phyloP scores from a whole-genome alignment of 2,797 vertebrate species.

The Ataeniobius toweri region DNA sequence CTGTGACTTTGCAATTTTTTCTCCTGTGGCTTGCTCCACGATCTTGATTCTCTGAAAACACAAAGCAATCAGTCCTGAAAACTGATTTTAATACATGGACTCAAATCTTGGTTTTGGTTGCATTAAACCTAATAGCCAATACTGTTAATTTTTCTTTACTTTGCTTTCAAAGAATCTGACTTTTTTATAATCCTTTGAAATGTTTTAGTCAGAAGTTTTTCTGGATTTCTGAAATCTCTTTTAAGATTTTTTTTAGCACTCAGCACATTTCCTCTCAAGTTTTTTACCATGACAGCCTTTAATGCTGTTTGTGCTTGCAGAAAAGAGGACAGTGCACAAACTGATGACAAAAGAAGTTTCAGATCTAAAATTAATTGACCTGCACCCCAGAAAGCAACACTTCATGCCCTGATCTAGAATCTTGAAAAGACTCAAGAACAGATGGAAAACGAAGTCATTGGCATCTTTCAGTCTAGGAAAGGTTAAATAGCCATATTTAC shows the following conservation, averaged over 20 bases:
- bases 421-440: not conserved
- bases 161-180: not conserved
- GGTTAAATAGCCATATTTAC: not conserved
- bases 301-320: not conserved
- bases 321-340: not conserved
- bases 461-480: not conserved
- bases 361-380: not conserved
- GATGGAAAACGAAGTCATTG: not conserved
- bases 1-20: not conserved
- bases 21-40: not conserved
- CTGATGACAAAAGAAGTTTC: not conserved
- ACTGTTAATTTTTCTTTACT: not conserved
- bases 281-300: not conserved
- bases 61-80: not conserved
- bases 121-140: not conserved
- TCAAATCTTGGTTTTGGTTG: not conserved
- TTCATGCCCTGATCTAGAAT: not conserved
- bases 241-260: not conserved
- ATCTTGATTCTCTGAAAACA: not conserved
- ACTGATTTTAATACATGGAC: not conserved
- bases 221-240: not conserved
- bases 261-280: not conserved
- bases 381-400: not conserved
- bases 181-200: not conserved
- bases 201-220: not conserved